Conservation (phyloP, 2,797 vertebrate genomes). For the Parotocinclus haroldoi region DNA sequence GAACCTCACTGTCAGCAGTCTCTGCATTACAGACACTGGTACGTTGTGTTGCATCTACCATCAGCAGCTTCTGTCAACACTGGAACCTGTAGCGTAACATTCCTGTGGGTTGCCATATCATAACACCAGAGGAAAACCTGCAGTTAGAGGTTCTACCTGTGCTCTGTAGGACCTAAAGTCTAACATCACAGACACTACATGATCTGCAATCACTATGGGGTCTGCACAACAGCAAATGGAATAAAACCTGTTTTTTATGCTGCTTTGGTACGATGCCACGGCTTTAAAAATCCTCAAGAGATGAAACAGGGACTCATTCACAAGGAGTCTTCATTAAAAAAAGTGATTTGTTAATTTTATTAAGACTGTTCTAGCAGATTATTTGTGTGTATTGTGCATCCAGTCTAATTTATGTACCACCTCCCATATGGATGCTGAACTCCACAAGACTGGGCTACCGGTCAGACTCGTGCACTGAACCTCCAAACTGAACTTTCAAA, state of each 20-base stretch:
- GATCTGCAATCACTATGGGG: too few relatives aligned
- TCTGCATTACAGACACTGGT: too few relatives aligned
- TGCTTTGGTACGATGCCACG: too few relatives aligned
- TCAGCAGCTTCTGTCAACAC: background rate
- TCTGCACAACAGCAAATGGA: too few relatives aligned
- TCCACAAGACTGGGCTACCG: background rate
- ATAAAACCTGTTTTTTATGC: too few relatives aligned
- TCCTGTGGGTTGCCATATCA: conserved; percentile 9
- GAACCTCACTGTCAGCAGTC: too few relatives aligned
- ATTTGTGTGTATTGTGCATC: background rate
- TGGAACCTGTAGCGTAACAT: conserved; percentile 7
- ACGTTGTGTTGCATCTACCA: too few relatives aligned
- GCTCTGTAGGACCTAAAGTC: too few relatives aligned
- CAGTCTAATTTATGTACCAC: background rate
- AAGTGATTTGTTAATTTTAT: background rate
- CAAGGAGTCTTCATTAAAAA: background rate
- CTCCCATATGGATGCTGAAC: background rate
- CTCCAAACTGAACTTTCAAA: background rate
- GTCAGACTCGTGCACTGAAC: background rate
- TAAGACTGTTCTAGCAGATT: background rate
- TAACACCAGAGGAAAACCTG: background rate
- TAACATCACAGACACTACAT: too few relatives aligned
- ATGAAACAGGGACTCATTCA: background rate
- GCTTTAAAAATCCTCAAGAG: too few relatives aligned
- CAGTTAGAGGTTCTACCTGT: conserved; percentile 1